phyloP scores from a whole-genome alignment of 1,140 invertebrate species.

The Phymastichus coffea region DNA sequence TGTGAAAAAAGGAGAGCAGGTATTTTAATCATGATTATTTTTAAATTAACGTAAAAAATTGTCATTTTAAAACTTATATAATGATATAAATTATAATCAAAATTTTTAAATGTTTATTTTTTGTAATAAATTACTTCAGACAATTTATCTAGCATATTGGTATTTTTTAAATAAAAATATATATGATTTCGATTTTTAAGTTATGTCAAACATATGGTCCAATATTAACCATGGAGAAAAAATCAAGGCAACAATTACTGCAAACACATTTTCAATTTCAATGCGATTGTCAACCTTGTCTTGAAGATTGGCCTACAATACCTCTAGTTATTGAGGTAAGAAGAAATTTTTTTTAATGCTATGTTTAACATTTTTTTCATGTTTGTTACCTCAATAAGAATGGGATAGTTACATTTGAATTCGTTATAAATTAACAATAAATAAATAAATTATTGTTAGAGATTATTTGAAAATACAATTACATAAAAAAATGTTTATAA shows the following conservation, averaged over 20 bases:
- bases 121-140: too few relatives aligned
- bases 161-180: too few relatives aligned
- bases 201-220: too few relatives aligned
- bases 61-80: neutral
- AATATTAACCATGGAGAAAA: too few relatives aligned
- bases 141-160: too few relatives aligned
- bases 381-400: neutral
- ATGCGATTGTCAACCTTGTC: too few relatives aligned
- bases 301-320: neutral
- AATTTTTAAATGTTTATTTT: neutral
- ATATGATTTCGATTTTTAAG: too few relatives aligned
- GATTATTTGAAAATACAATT: neutral
- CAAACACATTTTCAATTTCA: too few relatives aligned
- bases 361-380: neutral
- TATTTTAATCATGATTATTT: neutral
- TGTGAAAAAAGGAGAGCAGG: conserved; percentile 12
- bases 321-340: neutral
- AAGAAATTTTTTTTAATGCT: neutral
- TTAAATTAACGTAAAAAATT: neutral
- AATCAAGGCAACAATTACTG: too few relatives aligned
- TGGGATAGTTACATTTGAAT: neutral
- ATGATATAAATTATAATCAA: conserved; percentile 1
- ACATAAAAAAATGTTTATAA: neutral
- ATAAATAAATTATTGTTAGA: neutral
- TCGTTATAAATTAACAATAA: neutral